A percentile compares a stretch with the other conserved stretches of the same genome.
These are phyloP conservation scores for Aphelinus certus DNA, from an alignment of 1,140 invertebrate species.

Conservation along the genomic window DNA sequence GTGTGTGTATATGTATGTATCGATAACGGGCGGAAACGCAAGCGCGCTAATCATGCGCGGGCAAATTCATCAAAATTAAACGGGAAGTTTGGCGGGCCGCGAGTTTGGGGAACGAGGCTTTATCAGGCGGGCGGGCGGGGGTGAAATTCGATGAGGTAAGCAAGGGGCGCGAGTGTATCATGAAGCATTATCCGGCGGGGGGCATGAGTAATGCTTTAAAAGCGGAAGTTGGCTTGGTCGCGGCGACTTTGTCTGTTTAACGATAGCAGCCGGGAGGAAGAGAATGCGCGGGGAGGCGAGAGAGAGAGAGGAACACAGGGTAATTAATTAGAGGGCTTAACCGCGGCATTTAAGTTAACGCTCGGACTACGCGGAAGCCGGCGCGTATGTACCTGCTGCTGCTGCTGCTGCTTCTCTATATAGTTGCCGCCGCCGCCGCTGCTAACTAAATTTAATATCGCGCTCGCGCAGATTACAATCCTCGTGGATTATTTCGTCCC, in stretches of 20 bases:
- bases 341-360: slow-evolving; percentile 55
- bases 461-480: slow-evolving; percentile 57
- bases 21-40: too few species aligned
- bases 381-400: slow-evolving; percentile 43
- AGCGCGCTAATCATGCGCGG: too few species aligned
- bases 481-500: slow-evolving; percentile 56
- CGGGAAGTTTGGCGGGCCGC: too few species aligned
- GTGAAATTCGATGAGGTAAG: too few species aligned
- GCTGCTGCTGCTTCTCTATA: background rate
- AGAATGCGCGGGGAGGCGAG: background rate
- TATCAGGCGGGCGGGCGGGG: too few species aligned
- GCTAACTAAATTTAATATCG: slow-evolving; percentile 61
- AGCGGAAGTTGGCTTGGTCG: slow-evolving; percentile 34
- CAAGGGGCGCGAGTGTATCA: too few species aligned
- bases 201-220: slow-evolving; percentile 36
- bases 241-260: slow-evolving; percentile 50
- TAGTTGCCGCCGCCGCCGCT: background rate
- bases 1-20: too few species aligned
- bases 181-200: too few species aligned
- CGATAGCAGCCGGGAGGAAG: slow-evolving; percentile 34
- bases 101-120: too few species aligned
- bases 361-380: slow-evolving; percentile 41
- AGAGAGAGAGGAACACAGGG: slow-evolving; percentile 28
- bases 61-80: too few species aligned
- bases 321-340: slow-evolving; percentile 58